A percentile compares a stretch with the other conserved stretches of the same genome.
Conservation (phyloP, 2,797 vertebrate species). For the Paedocypris micromegethes region DNA sequence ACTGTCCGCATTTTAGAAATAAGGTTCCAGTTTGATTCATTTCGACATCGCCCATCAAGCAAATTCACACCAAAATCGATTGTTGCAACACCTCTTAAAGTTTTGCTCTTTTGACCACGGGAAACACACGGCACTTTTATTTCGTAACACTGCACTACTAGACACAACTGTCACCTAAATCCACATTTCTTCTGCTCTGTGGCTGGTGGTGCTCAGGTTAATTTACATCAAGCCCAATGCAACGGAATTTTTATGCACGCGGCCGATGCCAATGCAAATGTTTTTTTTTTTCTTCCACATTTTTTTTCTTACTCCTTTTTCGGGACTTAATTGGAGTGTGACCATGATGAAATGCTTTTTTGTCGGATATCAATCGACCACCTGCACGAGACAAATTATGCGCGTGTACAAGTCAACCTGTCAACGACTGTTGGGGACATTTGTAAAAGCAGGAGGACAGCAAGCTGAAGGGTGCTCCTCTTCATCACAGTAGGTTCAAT, state of each 20-base stretch:
- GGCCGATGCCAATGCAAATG: conserved; percentile 54
- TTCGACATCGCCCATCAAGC: conserved; percentile 43
- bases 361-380: conserved; percentile 54
- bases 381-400: conserved; percentile 56
- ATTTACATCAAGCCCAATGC: conserved; percentile 10
- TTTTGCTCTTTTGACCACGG: conserved; percentile 34
- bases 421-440: conserved; percentile 42
- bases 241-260: conserved; percentile 49
- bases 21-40: conserved; percentile 38
- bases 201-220: conserved; percentile 4
- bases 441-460: conserved; percentile 39
- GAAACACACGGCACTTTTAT: conserved; percentile 21
- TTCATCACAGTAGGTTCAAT: conserved; percentile 36
- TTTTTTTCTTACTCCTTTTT: conserved; percentile 53
- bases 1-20: conserved; percentile 32
- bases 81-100: conserved; percentile 46
- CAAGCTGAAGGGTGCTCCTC: conserved; percentile 27
- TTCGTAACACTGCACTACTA: conserved; percentile 15
- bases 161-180: conserved; percentile 25
- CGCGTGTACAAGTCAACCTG: conserved; percentile 42
- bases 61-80: conserved; percentile 48
- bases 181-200: conserved; percentile 19
- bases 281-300: no score
- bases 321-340: conserved; percentile 56
- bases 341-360: conserved; percentile 47